Conservation (phyloP, 2,888 invertebrate species). For the Cryptocephalus moraei region DNA sequence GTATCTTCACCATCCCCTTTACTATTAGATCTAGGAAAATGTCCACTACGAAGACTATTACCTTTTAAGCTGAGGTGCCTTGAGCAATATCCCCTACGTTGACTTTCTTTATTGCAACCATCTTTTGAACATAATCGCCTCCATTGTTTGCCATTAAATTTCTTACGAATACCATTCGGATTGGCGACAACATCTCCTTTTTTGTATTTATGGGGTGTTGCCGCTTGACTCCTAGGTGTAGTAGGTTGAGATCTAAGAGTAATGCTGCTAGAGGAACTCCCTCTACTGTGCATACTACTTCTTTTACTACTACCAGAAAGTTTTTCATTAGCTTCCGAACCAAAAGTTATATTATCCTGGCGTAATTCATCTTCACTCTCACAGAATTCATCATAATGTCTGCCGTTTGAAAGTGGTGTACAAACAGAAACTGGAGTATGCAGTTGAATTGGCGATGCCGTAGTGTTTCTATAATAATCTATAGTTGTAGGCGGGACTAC, state of each 20-base stretch:
- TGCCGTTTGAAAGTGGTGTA: constrained; percentile 47
- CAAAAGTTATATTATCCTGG: constrained; percentile 67
- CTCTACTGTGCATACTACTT: constrained; percentile 84
- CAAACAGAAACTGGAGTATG: constrained; percentile 37
- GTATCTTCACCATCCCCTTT: constrained; percentile 71
- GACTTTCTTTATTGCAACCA: constrained; percentile 94
- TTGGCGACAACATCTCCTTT: constrained; percentile 95
- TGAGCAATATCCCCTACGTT: constrained; percentile 93
- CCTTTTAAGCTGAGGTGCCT: constrained; percentile 89
- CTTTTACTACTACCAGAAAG: constrained; percentile 70
- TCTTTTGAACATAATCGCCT: constrained; percentile 91
- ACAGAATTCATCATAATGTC: constrained; percentile 65
- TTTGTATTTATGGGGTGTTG: constrained; percentile 90
- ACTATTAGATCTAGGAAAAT: constrained; percentile 45
- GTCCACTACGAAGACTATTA: constrained; percentile 40
- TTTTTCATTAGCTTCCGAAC: constrained; percentile 66
- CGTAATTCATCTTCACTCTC: constrained; percentile 87
- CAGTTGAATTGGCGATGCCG: constrained; percentile 46
- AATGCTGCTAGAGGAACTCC: constrained; percentile 83
- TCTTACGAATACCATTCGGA: constrained; percentile 93
- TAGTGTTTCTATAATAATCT: constrained; percentile 20
- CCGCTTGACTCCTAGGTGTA: constrained; percentile 77
- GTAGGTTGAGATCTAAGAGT: constrained; percentile 86
- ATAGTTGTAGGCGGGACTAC: constrained; percentile 12
- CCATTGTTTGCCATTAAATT: constrained; percentile 99